Conservation (phyloP, 2,888 invertebrate species). For the Nezara viridula region DNA sequence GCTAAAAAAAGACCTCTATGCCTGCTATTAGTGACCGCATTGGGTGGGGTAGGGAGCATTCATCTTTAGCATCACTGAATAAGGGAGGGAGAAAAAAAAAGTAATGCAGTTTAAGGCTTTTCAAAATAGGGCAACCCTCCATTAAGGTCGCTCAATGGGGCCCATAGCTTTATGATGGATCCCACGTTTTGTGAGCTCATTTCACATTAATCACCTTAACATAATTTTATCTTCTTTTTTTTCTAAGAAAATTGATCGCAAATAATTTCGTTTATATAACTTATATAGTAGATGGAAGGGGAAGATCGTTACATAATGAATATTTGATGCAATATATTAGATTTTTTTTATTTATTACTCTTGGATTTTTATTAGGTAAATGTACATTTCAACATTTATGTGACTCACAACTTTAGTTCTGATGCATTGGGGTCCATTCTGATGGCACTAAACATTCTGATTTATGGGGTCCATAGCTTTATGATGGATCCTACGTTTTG, state of each 20-base stretch:
- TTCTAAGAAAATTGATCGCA: neutral
- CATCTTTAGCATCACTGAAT: conserved; percentile 15
- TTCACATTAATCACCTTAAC: neutral
- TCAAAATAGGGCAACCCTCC: conserved; percentile 30
- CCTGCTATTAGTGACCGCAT: neutral
- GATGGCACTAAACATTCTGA: too few species aligned
- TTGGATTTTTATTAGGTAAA: too few species aligned
- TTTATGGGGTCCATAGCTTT: conserved; percentile 15
- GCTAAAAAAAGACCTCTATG: neutral
- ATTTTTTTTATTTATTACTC: too few species aligned
- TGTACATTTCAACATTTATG: too few species aligned
- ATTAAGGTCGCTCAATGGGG: conserved; percentile 17
- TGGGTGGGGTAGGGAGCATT: neutral
- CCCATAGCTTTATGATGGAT: conserved; percentile 6
- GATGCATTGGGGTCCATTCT: too few species aligned
- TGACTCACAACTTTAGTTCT: too few species aligned
- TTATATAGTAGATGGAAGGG: neutral
- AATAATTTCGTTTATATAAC: neutral
- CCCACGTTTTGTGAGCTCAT: neutral
- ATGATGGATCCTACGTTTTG: conserved; percentile 1
- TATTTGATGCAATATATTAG: too few species aligned
- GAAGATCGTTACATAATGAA: too few species aligned
- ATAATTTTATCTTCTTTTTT: neutral
- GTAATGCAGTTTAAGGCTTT: conserved; percentile 43
- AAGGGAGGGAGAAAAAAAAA: conserved; percentile 10